Percentiles rank a stretch among this genome's conserved stretches.
These are phyloP conservation scores for Hozukius guyotensis DNA, from an alignment of 2,797 vertebrate species.

Conservation along the genomic window DNA sequence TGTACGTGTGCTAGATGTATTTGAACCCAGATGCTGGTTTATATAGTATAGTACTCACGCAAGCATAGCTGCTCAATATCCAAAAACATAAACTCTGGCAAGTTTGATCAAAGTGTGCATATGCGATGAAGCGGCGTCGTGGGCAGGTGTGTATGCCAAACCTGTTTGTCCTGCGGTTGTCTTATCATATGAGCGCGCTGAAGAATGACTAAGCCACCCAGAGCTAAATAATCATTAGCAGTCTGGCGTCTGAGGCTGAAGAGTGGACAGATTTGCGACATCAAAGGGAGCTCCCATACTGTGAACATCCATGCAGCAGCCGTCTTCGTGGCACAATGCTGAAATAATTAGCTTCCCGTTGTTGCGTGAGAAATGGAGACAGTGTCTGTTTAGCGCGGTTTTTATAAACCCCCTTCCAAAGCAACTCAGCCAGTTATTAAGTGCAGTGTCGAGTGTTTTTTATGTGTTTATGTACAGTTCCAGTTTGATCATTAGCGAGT, in stretches of 20 bases:
- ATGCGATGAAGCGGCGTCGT: slow-evolving; percentile 1
- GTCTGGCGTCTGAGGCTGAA: slow-evolving; percentile 64
- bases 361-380: slow-evolving; percentile 77
- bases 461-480: slow-evolving; percentile 65
- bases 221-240: slow-evolving; percentile 79
- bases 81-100: slow-evolving; percentile 23
- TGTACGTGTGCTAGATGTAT: neutral
- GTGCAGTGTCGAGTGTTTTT: slow-evolving; percentile 50
- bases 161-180: slow-evolving; percentile 60
- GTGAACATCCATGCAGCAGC: slow-evolving; percentile 70
- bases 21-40: neutral
- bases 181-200: slow-evolving; percentile 50
- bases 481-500: slow-evolving; percentile 75
- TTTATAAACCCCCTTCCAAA: slow-evolving; percentile 62
- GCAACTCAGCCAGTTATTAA: slow-evolving; percentile 68
- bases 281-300: slow-evolving; percentile 73
- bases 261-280: slow-evolving; percentile 75
- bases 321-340: slow-evolving; percentile 67
- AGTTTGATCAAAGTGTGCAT: slow-evolving; percentile 26
- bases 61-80: neutral
- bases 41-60: neutral
- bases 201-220: slow-evolving; percentile 65
- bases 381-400: slow-evolving; percentile 59
- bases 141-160: slow-evolving; percentile 41
- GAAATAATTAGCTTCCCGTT: slow-evolving; percentile 79